Conservation (phyloP, 2,113 vertebrate genomes). For the Tamias sibiricus region DNA sequence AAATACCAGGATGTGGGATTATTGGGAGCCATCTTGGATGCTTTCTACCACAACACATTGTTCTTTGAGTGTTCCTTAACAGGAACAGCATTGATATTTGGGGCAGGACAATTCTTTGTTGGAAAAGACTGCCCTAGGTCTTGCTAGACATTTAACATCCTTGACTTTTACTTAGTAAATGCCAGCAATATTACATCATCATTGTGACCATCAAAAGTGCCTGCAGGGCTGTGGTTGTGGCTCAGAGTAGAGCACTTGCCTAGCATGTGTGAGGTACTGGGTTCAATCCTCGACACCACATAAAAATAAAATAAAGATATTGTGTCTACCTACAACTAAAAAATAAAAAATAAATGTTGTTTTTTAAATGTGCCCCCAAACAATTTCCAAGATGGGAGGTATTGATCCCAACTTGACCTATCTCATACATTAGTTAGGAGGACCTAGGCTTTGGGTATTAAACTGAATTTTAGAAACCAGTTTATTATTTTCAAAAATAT, state of each 20-base stretch:
- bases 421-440: not conserved
- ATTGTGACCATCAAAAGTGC: not conserved
- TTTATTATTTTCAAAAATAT: slow-evolving; percentile 7
- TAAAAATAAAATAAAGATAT: too few species aligned
- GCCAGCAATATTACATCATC: not conserved
- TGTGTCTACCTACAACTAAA: too few species aligned
- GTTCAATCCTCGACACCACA: too few species aligned
- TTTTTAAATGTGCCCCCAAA: not conserved
- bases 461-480: not conserved
- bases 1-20: not conserved
- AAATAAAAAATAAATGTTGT: too few species aligned
- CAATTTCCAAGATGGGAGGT: not conserved
- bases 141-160: not conserved
- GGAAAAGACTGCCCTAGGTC: not conserved
- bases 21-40: not conserved
- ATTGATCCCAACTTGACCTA: not conserved
- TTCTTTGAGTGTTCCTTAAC: not conserved
- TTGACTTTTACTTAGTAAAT: not conserved
- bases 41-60: not conserved
- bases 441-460: not conserved
- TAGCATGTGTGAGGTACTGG: too few species aligned
- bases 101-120: not conserved
- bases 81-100: not conserved
- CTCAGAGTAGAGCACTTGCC: too few species aligned
- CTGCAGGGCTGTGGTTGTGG: too few species aligned